Percentiles rank a stretch among this genome's conserved stretches.
Conservation (phyloP, 2,888 invertebrate genomes). For the Folsomia manolachei region DNA sequence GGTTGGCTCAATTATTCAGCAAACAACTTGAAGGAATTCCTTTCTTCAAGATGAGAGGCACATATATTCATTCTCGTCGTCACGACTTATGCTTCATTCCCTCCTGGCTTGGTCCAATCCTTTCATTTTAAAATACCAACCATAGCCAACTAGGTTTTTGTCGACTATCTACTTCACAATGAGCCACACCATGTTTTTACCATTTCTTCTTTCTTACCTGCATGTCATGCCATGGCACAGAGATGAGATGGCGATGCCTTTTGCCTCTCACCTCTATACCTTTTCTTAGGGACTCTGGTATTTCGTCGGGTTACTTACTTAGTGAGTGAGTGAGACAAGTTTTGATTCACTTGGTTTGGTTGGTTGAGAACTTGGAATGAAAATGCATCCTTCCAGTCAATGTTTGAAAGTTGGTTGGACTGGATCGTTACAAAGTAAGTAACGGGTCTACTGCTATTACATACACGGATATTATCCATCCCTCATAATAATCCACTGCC, state of each 20-base stretch:
- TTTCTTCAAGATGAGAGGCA: constrained; percentile 8
- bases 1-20: constrained; percentile 12
- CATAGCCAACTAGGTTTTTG: not conserved
- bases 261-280: not conserved
- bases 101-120: constrained; percentile 14
- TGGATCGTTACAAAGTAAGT: not conserved
- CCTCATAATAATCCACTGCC: not conserved
- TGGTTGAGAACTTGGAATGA: constrained; percentile 20
- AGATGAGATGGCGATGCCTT: too few species aligned
- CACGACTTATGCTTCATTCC: constrained; percentile 14
- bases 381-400: constrained; percentile 34
- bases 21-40: constrained; percentile 20
- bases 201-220: not conserved
- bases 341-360: constrained; percentile 22
- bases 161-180: not conserved
- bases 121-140: constrained; percentile 15
- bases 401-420: constrained; percentile 27
- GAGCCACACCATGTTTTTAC: not conserved
- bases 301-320: not conserved
- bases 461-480: too few species aligned
- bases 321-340: too few species aligned
- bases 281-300: not conserved
- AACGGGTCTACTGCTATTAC: too few species aligned
- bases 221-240: not conserved
- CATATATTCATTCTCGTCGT: not conserved